These are phyloP conservation scores for Crypturellus tataupa DNA, from an alignment of 2,797 vertebrate genomes.

Conservation along the genomic window DNA sequence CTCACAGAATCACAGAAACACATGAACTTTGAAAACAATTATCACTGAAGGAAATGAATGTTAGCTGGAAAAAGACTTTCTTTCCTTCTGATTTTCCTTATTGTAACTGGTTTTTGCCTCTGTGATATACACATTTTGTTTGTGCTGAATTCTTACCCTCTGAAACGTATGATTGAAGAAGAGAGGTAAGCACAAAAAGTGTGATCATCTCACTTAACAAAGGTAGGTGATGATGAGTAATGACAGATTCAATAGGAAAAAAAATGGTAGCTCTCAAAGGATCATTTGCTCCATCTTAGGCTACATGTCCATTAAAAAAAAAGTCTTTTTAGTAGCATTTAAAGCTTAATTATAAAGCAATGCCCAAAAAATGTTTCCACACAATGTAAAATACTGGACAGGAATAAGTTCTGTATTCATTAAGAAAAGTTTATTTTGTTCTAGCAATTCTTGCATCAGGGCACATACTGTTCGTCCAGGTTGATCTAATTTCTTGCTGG, in stretches of 20 bases:
- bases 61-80: not conserved
- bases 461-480: not conserved
- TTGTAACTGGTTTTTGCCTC: not conserved
- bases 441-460: not conserved
- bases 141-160: not conserved
- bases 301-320: not conserved
- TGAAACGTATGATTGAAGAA: not conserved
- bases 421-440: not conserved
- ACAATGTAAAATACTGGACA: not conserved
- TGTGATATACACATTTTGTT: not conserved
- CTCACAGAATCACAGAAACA: not conserved
- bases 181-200: not conserved
- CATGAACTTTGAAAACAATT: not conserved
- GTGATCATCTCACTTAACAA: not conserved
- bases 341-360: not conserved
- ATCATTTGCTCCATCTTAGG: not conserved
- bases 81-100: not conserved
- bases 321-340: not conserved
- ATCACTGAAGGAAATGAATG: not conserved
- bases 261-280: not conserved
- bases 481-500: not conserved
- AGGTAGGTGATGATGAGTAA: not conserved
- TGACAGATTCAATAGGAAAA: not conserved
- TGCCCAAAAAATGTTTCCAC: not conserved
- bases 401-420: not conserved